Evolutionary conservation across 2,113 vertebrate genomes (phyloP), one percentile per base, ranked within the genome.

Genomic region (Atlantisia rogersi): DNA sequence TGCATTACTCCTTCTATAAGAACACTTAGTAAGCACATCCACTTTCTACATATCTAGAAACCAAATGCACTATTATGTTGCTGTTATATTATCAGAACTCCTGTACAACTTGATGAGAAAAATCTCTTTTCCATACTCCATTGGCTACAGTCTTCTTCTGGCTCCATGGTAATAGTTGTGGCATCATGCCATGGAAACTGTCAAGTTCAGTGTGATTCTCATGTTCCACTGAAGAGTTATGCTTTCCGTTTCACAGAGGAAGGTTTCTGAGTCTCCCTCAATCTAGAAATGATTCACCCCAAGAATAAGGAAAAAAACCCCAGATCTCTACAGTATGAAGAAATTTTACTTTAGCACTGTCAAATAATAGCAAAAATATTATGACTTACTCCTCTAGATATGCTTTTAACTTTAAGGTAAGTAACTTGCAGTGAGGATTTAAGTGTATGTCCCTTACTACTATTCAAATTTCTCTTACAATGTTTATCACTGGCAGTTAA

Each of bases 51-150:
- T 29, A 85, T 28, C 20, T 71, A 65, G 53, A 92, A 90, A 37
- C 13, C 68, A 96, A 88, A 81, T 10, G 28, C 14, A n/a, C 31
- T 68, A 12, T 85, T 79, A 73, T 60, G 86, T 89, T 92, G 14
- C 20, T 39, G 83, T 86, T 68, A 39, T 64, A 55, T 55, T 62
- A 29, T 81, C n/a, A 90, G 67, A 48, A 26, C 65, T 93, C 46
- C n/a, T 29, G 18, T 62, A 85, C n/a, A 67, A 31, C 31, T 92
- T 73, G 53, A 90, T 82, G 88, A 95, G 75, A 91, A 88, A 93
- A 91, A 78, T 48, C 20, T 84, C 21, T 94, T 95, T 95, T 90
- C 83, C 86, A 89, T 95, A 95, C 90, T 96, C 85, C 90, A 84
- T 71, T 94, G 90, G 81, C 81, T 83, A 44, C 32, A 53, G 55